Conservation (phyloP, 1,140 invertebrate genomes). For the Drosophila yakuba region DNA sequence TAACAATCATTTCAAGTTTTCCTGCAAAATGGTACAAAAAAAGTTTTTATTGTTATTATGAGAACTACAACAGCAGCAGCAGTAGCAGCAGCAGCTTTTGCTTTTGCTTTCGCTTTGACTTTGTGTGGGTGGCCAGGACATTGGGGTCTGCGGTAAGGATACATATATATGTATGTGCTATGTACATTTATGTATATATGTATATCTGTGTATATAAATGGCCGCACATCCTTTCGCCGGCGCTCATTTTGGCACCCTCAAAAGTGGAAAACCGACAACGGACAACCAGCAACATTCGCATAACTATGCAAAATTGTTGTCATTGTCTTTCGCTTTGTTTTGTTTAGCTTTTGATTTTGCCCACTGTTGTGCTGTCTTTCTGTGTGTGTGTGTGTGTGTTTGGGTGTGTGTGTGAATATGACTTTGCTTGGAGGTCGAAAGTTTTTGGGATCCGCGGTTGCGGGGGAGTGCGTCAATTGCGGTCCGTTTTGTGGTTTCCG, state of each 20-base stretch:
- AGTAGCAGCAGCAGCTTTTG: constrained; percentile 30
- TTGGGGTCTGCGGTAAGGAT: constrained; percentile 56
- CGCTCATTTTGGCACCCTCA: constrained; percentile 78
- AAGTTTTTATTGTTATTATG: constrained; percentile 84
- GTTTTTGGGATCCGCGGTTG: constrained; percentile 17
- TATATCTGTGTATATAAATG: constrained; percentile 55
- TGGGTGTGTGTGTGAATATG: constrained; percentile 65
- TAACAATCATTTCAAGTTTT: constrained; percentile 84
- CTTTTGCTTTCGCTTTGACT: constrained; percentile 33
- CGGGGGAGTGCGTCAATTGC: constrained; percentile 74
- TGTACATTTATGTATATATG: not conserved
- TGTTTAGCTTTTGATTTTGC: constrained; percentile 77
- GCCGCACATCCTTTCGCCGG: constrained; percentile 79
- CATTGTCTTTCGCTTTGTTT: constrained; percentile 71
- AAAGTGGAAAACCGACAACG: constrained; percentile 30
- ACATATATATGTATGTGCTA: not conserved
- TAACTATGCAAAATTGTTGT: constrained; percentile 83
- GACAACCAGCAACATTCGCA: constrained; percentile 61
- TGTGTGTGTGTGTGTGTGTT: not conserved
- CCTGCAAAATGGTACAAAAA: constrained; percentile 79
- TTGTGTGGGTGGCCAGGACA: constrained; percentile 35
- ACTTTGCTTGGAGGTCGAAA: constrained; percentile 78
- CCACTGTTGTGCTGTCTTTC: not conserved
- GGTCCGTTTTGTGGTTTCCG: constrained; percentile 78
- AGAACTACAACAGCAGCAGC: constrained; percentile 70